phyloP scores from a whole-genome alignment of 2,888 invertebrate genomes.

The Melieria crassipennis region DNA sequence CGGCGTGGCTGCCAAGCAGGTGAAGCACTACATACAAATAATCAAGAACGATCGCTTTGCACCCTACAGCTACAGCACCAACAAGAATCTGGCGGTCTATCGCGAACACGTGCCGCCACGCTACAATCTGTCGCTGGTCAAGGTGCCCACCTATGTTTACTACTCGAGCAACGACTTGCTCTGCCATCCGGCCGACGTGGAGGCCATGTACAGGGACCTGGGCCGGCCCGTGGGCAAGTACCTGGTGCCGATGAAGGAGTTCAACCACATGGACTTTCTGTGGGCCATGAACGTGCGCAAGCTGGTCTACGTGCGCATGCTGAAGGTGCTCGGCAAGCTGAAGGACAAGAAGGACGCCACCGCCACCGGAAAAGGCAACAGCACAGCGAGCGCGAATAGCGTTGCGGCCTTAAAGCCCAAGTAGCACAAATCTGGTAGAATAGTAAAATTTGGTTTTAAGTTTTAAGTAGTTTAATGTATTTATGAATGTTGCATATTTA shows the following conservation, averaged over 20 bases:
- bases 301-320: conserved; percentile 68
- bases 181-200: conserved; percentile 66
- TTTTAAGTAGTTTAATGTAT: background rate
- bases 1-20: conserved; percentile 70
- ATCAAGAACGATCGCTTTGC: conserved; percentile 64
- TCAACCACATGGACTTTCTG: conserved; percentile 75
- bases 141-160: conserved; percentile 69
- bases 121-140: conserved; percentile 68
- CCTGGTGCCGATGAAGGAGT: conserved; percentile 67
- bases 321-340: conserved; percentile 50
- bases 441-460: background rate
- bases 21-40: conserved; percentile 71
- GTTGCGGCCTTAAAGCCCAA: background rate
- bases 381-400: conserved; percentile 3
- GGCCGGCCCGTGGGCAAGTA: conserved; percentile 65
- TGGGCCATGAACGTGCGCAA: conserved; percentile 70
- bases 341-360: conserved; percentile 26
- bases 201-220: conserved; percentile 57
- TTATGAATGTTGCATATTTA: background rate
- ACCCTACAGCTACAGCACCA: conserved; percentile 69
- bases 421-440: no score
- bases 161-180: conserved; percentile 71
- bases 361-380: conserved; percentile 23
- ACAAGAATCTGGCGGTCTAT: conserved; percentile 68
- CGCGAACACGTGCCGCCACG: conserved; percentile 67